These are phyloP conservation scores for Buphagus erythrorhynchus DNA, from an alignment of 2,797 vertebrate species.

Conservation along the genomic window DNA sequence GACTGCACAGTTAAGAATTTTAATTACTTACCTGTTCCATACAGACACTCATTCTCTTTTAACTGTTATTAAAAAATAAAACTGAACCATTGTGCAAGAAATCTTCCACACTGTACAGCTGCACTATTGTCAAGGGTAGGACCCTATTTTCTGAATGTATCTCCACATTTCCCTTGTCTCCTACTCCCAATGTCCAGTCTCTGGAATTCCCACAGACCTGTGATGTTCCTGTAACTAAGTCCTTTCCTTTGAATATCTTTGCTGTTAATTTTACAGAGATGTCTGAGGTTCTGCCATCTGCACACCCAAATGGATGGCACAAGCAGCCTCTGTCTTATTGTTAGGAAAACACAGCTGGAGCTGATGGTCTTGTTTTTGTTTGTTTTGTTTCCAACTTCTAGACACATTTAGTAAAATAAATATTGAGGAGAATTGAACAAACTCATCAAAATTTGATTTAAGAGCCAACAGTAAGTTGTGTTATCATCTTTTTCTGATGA, in stretches of 20 bases:
- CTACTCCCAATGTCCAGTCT: background rate
- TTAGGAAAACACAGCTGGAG: background rate
- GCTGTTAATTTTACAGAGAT: background rate
- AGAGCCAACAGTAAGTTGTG: background rate
- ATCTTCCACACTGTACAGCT: background rate
- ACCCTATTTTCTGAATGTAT: background rate
- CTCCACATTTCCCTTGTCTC: background rate
- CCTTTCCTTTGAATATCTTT: background rate
- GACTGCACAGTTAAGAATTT: conserved; percentile 69
- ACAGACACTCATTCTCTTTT: conserved; percentile 71
- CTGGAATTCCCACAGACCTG: background rate
- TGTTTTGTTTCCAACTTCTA: background rate
- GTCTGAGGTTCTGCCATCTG: background rate
- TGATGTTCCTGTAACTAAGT: background rate
- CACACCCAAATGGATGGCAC: background rate
- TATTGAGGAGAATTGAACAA: background rate
- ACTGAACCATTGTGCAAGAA: background rate
- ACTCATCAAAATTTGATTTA: background rate
- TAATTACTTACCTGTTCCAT: conserved; percentile 77
- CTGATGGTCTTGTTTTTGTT: background rate
- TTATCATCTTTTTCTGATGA: background rate
- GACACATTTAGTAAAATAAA: background rate
- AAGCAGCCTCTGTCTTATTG: background rate
- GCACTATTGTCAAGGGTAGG: background rate
- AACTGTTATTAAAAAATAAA: conserved; percentile 73